Base-by-base conservation (phyloP, 1,140 invertebrate species). In the Zelostemma sp. region DNA sequence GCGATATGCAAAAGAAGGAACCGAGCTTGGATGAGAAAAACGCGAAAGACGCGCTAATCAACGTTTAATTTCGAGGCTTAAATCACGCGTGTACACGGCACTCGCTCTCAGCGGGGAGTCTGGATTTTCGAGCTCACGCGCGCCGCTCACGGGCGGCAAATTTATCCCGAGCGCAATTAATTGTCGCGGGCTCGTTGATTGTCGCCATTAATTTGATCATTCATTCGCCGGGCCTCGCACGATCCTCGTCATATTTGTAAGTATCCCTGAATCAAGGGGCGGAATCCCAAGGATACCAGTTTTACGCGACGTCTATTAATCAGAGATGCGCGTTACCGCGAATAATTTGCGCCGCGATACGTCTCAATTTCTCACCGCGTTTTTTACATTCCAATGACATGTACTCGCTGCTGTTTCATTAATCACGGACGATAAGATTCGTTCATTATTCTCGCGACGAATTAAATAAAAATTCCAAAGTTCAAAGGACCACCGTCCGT, bases 121-220 rank as follows among this genome's bases (percentile, higher is more conserved):
- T 38, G 11, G 9, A 12, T 11, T 38, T 38, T 11, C 3, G 35
- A 38, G 35, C 35, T 12, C 35, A 38, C 35, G 35, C 35, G 35
- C 35, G 14, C 35, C 35, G 9, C 9, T 12, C 35, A 38, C 35
- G 35, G 1, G 35, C 3, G 11, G 35, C 35, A 11, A 3, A 11
- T 12, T n/a, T 12, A 4, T 38, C 2, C 9, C 35, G 35, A 3
- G 35, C 35, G 46, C 12, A 48, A 48, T 48, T 48, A 28, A 48
- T 48, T 28, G 46, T 28, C 46, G 11, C 46, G n/a, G 21, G 11
- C 16, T 11, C 33, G 35, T 53, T 51, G 41, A 38, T 53, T 33
- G 50, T 53, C 16, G 18, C 17, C 33, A 40, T 53, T 53, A 53
- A 53, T 53, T 40, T 19, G 18, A 53, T 40, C 38, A 53, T 40